Evolutionary conservation across 2,113 vertebrate species (phyloP).

Genomic region (Nicator chloris): DNA sequence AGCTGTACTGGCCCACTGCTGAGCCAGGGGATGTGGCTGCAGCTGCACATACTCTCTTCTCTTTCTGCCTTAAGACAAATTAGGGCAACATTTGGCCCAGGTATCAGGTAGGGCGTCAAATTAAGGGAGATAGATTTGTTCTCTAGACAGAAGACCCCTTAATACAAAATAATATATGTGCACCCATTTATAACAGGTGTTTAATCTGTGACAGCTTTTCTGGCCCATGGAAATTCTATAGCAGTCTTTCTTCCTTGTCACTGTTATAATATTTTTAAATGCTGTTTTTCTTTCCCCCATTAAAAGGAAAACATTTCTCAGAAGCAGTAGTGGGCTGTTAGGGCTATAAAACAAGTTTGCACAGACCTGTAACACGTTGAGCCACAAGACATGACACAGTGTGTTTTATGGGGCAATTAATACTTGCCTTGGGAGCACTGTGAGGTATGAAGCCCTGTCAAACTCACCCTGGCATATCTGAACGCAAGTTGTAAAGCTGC

Average conservation of each 20-base stretch:
- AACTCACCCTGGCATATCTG: not conserved
- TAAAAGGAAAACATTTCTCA: constrained; percentile 44
- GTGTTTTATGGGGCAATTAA: constrained; percentile 65
- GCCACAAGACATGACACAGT: constrained; percentile 36
- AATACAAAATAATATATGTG: constrained; percentile 7
- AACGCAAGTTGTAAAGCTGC: not conserved
- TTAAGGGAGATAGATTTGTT: not conserved
- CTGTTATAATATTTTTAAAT: not conserved
- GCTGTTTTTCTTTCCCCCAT: constrained; percentile 41
- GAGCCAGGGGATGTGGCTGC: not conserved
- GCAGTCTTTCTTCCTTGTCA: constrained; percentile 37
- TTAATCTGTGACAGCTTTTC: not conserved
- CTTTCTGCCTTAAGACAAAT: not conserved
- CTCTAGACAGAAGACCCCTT: not conserved
- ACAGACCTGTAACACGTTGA: constrained; percentile 24
- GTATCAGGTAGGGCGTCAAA: not conserved
- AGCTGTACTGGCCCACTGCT: not conserved
- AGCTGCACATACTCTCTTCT: not conserved
- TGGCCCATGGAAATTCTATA: constrained; percentile 3
- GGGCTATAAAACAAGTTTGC: constrained; percentile 54
- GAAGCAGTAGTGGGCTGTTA: constrained; percentile 31
- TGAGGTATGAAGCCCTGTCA: constrained; percentile 25
- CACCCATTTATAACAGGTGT: constrained; percentile 13
- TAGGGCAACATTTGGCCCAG: not conserved
- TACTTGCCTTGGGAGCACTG: constrained; percentile 15